Base-by-base conservation (phyloP, 1,140 invertebrate species). In the Drosophila erecta region DNA sequence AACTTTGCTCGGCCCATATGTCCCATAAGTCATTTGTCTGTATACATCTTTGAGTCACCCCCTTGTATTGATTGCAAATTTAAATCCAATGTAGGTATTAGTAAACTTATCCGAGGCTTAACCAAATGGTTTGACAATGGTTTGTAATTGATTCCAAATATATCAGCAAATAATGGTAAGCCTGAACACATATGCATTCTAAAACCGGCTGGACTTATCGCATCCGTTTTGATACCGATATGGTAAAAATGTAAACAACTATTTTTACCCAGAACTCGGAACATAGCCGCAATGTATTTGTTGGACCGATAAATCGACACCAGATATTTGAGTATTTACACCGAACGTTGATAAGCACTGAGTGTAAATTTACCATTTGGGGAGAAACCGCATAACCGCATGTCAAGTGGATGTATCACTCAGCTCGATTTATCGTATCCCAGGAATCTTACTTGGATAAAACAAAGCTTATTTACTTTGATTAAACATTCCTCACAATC, bases 351-450 rank as follows among this genome's bases (percentile, higher is more conserved):
- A 35, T 56, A 46, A 22, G 35, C 41, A 49, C 49, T n/a, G 20
- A 14, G 37, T 40, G 37, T 62, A 35, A 50, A 43, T 44, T 24
- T n/a, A 11, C 20, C 58, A 35, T 44, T 53, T 60, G 59, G 60
- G 46, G 59, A 67, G 51, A 15, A 67, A 65, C 64, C 58, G 59
- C 64, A 43, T 51, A 67, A 51, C 64, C 59, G 37, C 59, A 65
- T 67, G 64, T 65, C 59, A 51, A 67, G 60, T 67, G 30, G 46
- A 67, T 67, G 33, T 65, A 53, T 65, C 37, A 27, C 35, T 22
- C 17, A 22, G 37, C 30, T 38, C 10, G 35, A 51, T 43, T 37
- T 46, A 61, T 10, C 12, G 10, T 5, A 20, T 62, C 61, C 35
- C 44, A 12, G 22, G 44, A 67, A 64, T 12, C 11, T 50, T 49